Evolutionary conservation across 2,797 vertebrate genomes (phyloP).

Genomic region (Microcaecilia unicolor): DNA sequence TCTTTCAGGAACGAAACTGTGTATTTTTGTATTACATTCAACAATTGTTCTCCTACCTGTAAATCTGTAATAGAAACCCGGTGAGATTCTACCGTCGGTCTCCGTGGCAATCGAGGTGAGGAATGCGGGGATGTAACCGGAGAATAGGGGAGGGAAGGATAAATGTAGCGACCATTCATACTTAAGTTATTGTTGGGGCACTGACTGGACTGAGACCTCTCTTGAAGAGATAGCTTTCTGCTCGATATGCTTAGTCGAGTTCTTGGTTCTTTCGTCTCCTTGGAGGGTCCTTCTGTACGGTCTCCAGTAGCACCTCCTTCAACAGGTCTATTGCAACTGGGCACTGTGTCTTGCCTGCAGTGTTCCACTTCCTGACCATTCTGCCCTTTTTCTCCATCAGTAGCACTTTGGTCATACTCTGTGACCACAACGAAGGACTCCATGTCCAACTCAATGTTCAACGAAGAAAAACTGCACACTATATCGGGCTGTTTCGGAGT

Average conservation of each 20-base stretch:
- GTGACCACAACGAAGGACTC: constrained; percentile 88
- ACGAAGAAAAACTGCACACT: constrained; percentile 22
- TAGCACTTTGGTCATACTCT: constrained; percentile 64
- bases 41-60: constrained; percentile 61
- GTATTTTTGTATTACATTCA: no score
- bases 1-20: not conserved
- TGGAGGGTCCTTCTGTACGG: not conserved
- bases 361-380: constrained; percentile 35
- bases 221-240: constrained; percentile 87
- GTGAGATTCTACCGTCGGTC: constrained; percentile 91
- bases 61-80: constrained; percentile 90
- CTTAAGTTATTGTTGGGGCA: constrained; percentile 54
- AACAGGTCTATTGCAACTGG: constrained; percentile 43
- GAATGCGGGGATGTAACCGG: constrained; percentile 86
- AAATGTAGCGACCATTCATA: constrained; percentile 69
- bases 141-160: constrained; percentile 76
- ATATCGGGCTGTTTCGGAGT: constrained; percentile 29
- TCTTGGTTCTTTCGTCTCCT: constrained; percentile 42
- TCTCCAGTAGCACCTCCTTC: constrained; percentile 23
- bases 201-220: constrained; percentile 57
- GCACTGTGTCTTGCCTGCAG: constrained; percentile 45
- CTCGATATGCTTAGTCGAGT: constrained; percentile 64
- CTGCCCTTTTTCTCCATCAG: constrained; percentile 25
- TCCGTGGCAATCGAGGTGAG: constrained; percentile 79
- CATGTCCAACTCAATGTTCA: constrained; percentile 57